These are phyloP conservation scores for Pimpla rufipes DNA, from an alignment of 2,888 invertebrate genomes.

Conservation along the genomic window DNA sequence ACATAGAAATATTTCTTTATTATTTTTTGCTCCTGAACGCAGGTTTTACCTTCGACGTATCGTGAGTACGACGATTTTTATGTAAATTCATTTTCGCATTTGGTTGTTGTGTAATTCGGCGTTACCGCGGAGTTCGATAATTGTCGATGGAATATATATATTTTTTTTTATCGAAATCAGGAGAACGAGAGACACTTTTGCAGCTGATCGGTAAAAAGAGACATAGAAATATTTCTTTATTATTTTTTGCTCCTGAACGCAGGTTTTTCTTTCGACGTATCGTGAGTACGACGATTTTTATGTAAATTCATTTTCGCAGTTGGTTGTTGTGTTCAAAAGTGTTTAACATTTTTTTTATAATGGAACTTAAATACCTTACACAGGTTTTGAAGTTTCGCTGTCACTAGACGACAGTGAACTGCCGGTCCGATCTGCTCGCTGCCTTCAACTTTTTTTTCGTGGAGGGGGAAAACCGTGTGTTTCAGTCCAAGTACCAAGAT, in stretches of 20 bases:
- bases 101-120: too few species aligned
- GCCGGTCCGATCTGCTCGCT: neutral
- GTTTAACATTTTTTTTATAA: too few species aligned
- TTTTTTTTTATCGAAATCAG: slow-evolving; percentile 22
- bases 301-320: neutral
- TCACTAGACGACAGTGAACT: neutral
- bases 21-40: neutral
- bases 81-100: neutral
- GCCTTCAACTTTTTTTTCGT: neutral
- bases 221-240: too few species aligned
- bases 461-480: neutral
- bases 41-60: neutral
- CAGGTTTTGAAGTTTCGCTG: neutral
- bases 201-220: too few species aligned
- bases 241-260: neutral
- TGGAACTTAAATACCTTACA: too few species aligned
- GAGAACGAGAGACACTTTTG: too few species aligned
- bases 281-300: neutral
- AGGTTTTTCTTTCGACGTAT: neutral
- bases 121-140: too few species aligned
- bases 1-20: too few species aligned
- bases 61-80: neutral
- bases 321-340: neutral
- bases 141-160: too few species aligned
- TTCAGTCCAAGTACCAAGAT: neutral